A percentile compares a stretch with the other conserved stretches of the same genome.
Conservation (phyloP, 2,888 invertebrate species). For the Ectobius pallidus region DNA sequence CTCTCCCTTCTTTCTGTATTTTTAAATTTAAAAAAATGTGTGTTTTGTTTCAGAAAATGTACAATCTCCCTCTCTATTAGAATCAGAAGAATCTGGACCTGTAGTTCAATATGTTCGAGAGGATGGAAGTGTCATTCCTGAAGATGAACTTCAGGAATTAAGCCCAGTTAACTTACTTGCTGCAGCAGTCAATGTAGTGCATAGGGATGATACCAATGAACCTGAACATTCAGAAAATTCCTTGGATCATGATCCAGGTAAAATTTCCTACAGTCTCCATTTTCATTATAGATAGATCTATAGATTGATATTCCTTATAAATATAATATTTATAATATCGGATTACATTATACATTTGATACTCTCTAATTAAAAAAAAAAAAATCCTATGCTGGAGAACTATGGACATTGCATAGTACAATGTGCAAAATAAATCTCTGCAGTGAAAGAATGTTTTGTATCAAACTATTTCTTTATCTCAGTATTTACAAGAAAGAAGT, state of each 20-base stretch:
- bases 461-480: no score
- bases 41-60: neutral
- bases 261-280: no score
- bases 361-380: no score
- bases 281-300: no score
- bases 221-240: neutral
- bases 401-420: no score
- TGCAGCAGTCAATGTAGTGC: constrained; percentile 31
- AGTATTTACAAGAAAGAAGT: no score
- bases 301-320: no score
- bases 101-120: constrained; percentile 41
- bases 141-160: constrained; percentile 39
- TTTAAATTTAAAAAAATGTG: neutral
- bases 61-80: neutral
- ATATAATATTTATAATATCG: no score
- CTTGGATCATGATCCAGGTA: constrained; percentile 4
- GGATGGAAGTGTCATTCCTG: constrained; percentile 39
- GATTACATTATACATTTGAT: no score
- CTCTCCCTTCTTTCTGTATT: neutral
- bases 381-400: no score
- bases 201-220: neutral
- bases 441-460: no score
- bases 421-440: no score
- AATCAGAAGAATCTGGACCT: constrained; percentile 3
- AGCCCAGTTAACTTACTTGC: constrained; percentile 39